Evolutionary conservation across 2,113 vertebrate species (phyloP).

Genomic region (Cololabis saira): DNA sequence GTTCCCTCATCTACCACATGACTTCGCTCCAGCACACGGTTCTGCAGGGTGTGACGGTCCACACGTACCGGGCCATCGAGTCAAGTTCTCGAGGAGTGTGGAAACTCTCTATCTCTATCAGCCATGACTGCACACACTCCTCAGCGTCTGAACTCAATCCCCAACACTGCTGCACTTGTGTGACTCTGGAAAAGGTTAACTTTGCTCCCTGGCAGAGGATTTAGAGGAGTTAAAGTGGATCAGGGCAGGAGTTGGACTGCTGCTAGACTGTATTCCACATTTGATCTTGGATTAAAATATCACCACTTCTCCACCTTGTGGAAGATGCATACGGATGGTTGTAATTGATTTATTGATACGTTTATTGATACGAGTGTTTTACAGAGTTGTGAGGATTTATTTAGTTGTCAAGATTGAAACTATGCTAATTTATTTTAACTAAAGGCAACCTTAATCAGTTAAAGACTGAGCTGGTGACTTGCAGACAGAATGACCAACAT

Average conservation of each 20-base stretch:
- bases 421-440: too few relatives aligned
- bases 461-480: too few relatives aligned
- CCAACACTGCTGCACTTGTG: constrained; percentile 1
- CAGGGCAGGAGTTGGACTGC: too few relatives aligned
- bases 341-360: too few relatives aligned
- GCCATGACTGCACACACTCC: constrained; percentile 20
- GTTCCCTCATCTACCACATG: constrained; percentile 31
- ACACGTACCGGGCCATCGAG: constrained; percentile 16
- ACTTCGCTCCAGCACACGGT: constrained; percentile 8
- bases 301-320: background rate
- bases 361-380: too few relatives aligned
- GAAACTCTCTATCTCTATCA: constrained; percentile 6
- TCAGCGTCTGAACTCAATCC: constrained; percentile 16
- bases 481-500: too few relatives aligned
- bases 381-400: too few relatives aligned
- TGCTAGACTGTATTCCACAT: too few relatives aligned
- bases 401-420: too few relatives aligned
- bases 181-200: background rate
- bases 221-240: constrained; percentile 1
- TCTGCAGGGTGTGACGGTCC: constrained; percentile 14
- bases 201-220: constrained; percentile 12
- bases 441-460: too few relatives aligned
- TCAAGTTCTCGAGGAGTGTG: constrained; percentile 7
- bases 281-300: background rate
- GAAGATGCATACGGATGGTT: too few relatives aligned